Base-by-base conservation (phyloP, 2,888 invertebrate genomes). In the Aphidoletes aphidimyza region DNA sequence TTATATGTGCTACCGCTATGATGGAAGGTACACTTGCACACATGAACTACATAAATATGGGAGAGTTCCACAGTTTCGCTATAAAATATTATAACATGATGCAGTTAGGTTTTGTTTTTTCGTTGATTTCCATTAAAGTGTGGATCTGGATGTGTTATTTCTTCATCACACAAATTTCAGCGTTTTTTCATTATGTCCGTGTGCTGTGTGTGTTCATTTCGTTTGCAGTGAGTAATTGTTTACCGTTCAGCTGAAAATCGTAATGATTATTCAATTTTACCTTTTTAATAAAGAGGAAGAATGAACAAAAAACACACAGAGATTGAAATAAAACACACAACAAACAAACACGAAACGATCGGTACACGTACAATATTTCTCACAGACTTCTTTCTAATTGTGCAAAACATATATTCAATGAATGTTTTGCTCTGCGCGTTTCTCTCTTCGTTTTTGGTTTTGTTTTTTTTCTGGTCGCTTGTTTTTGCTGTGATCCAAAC, bases 241-340 rank as follows among this genome's bases (percentile, higher is more conserved):
- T 69, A 69, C 6, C 22, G 22, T 54, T 54, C 34, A 69, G 34
- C 69, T 69, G 69, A 69, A 54, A 69, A 69, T 69, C 69, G 69
- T 69, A 69, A 69, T 69, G 69, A 69, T 69, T 69, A 69, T 69
- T 69, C 69, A 69, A 69, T 69, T 69, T 69, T 69, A 2, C 34
- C 69, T 22, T 54, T 54, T 69, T 69, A 69, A 69, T 69, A 14
- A 47, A 69, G 69, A 14, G 11, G 34, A 69, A 22, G 22, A n/a
- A 22, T 5, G 22, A 14, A 30, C 26, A 30, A 30, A 30, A 30
- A 30, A 30, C 6, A 14, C 6, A 42, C 8, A 42, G 14, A 42
- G 42, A 42, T 42, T 42, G 42, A n/a, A n/a, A n/a, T n/a, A 22
- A 22, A n/a, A 54, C 22, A 54, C 22, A 1, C 54, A 54, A 69